Conservation (phyloP, 2,113 vertebrate genomes). For the Ammodytes dubius region DNA sequence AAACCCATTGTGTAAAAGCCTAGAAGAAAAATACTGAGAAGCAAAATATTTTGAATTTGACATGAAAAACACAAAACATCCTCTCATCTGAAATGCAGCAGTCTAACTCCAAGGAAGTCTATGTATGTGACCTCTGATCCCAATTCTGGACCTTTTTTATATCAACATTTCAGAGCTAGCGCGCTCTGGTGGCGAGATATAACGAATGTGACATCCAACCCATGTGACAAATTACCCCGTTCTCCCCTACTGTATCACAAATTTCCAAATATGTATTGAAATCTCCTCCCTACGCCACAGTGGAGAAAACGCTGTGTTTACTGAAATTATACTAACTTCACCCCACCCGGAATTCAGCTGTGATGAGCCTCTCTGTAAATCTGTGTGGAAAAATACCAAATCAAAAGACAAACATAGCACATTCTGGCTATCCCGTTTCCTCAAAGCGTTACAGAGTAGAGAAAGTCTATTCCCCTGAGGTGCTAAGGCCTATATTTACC, state of each 20-base stretch:
- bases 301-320: neutral
- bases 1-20: no score
- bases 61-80: no score
- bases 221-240: no score
- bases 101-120: no score
- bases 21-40: no score
- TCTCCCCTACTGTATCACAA: conserved; percentile 1
- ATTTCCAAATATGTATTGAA: neutral
- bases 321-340: neutral
- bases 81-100: no score
- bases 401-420: conserved; percentile 11
- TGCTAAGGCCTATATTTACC: conserved; percentile 49
- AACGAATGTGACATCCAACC: no score
- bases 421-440: conserved; percentile 37
- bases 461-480: conserved; percentile 29
- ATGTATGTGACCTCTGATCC: no score
- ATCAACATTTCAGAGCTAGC: no score
- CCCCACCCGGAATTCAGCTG: neutral
- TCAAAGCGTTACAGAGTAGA: conserved; percentile 23
- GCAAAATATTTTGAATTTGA: no score
- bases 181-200: no score
- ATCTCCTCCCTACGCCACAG: neutral
- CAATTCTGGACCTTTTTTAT: no score
- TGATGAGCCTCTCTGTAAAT: neutral
- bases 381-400: conserved; percentile 21